These are phyloP conservation scores for Zaprionus camerounensis DNA, from an alignment of 1,140 invertebrate genomes.

Conservation along the genomic window DNA sequence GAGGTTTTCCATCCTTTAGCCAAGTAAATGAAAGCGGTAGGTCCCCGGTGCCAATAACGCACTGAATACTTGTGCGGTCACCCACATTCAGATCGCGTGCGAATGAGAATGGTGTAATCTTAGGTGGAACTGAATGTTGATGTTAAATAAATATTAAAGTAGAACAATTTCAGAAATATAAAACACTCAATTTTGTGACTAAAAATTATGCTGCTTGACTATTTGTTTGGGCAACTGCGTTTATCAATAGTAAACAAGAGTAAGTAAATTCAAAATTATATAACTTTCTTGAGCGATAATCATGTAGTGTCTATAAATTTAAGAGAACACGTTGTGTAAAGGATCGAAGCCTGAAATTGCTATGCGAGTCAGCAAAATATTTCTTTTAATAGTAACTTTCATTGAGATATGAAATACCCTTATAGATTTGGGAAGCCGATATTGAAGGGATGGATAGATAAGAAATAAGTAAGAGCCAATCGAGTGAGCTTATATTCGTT, in stretches of 20 bases:
- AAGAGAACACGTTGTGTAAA: not conserved
- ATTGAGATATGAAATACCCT: too few relatives aligned
- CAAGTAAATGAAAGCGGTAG: constrained; percentile 88
- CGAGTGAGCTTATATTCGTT: not conserved
- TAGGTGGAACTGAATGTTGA: constrained; percentile 86
- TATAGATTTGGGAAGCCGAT: not conserved
- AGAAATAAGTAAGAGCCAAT: not conserved
- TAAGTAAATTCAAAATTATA: not conserved
- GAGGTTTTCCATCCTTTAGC: constrained; percentile 88
- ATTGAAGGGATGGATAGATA: not conserved
- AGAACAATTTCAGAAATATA: not conserved
- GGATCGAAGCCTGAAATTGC: not conserved
- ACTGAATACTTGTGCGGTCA: constrained; percentile 88
- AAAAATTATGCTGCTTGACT: not conserved
- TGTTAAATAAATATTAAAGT: constrained; percentile 8
- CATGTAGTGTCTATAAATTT: not conserved
- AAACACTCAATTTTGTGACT: not conserved
- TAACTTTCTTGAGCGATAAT: not conserved
- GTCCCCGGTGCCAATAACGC: constrained; percentile 89
- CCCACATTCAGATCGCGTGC: constrained; percentile 89
- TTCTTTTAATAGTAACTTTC: too few relatives aligned
- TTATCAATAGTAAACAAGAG: not conserved
- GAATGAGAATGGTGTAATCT: constrained; percentile 88
- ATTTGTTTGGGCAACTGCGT: not conserved
- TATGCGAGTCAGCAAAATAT: not conserved